A percentile compares a stretch with the other conserved stretches of the same genome.
Conservation (phyloP, 2,797 vertebrate genomes). For the Cheirogaleus major region DNA sequence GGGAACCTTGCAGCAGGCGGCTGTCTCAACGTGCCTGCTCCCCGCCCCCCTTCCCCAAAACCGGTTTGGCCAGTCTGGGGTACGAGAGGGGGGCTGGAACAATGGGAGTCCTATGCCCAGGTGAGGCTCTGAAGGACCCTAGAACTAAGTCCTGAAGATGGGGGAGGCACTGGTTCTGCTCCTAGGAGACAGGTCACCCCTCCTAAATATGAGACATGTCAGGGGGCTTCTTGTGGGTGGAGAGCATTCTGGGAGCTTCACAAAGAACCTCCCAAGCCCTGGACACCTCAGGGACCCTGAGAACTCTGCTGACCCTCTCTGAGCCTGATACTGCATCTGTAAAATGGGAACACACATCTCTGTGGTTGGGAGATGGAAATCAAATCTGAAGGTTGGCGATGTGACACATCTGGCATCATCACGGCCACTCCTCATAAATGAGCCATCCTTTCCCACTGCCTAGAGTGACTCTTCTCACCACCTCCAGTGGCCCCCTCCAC, state of each 20-base stretch:
- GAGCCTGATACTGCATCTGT: background rate
- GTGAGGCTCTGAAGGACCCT: slow-evolving; percentile 70
- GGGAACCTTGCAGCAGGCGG: slow-evolving; percentile 65
- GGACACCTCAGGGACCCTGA: background rate
- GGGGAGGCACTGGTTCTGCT: background rate
- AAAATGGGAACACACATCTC: background rate
- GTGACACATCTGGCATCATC: background rate
- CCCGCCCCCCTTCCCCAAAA: slow-evolving; percentile 77
- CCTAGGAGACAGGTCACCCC: background rate
- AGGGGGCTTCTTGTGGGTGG: background rate
- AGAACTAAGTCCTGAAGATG: slow-evolving; percentile 29
- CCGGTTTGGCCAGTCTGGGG: slow-evolving; percentile 78
- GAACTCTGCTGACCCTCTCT: background rate
- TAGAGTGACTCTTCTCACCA: background rate
- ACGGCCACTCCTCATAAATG: background rate
- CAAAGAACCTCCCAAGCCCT: background rate
- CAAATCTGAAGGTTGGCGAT: background rate
- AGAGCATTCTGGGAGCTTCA: background rate
- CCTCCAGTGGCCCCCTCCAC: background rate
- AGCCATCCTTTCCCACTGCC: background rate
- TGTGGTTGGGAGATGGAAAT: background rate
- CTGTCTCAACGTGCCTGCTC: slow-evolving; percentile 81
- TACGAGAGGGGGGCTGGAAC: slow-evolving; percentile 77
- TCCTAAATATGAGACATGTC: background rate
- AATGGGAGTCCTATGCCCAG: slow-evolving; percentile 74